Base-by-base conservation (phyloP, 2,888 invertebrate species). In the Camptogramma bilineatum region DNA sequence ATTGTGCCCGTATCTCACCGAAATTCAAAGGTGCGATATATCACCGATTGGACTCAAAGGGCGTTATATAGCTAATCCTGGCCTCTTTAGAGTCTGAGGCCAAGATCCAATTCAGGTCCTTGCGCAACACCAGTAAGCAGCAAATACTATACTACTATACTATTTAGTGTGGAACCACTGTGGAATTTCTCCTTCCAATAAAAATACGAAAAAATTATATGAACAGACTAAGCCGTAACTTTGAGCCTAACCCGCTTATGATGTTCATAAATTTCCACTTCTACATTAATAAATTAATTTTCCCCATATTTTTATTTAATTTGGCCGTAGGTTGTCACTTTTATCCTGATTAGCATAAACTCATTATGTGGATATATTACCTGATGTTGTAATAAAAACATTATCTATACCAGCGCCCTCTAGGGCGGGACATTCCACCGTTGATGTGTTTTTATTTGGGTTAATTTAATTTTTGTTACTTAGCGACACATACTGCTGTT, bases 281-380 rank as follows among this genome's bases (percentile, higher is more conserved):
- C 48, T 39, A 57, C 62, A 61, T 56, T 51, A 65, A 62, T 54
- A 56, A 61, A 63, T 66, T 69, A 68, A 72, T 72, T 68, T 55
- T n/a, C 10, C 48, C 62, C 66, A 63, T 69, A 66, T 66, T 71
- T 64, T 66, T 66, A 66, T 71, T 70, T 64, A 71, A 71, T 73
- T 73, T 70, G 58, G 46, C 50, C 74, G 77, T 74, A 73, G 51
- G 77, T 81, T 83, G 83, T 87, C 81, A 80, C 77, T 84, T 82
- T 77, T 75, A 28, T 73, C 66, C 80, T 85, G 80, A 88, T 90
- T 90, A 88, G 79, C 91, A 90, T 90, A 89, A 85, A 83, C 81
- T 85, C 87, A 88, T 90, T 90, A 86, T 74, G 77, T 66, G 28
- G 51, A 89, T 90, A 90, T 90, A 91, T 90, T 86, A 91, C 78